Base-by-base conservation (phyloP, 2,113 vertebrate species). In the Tetrax tetrax region DNA sequence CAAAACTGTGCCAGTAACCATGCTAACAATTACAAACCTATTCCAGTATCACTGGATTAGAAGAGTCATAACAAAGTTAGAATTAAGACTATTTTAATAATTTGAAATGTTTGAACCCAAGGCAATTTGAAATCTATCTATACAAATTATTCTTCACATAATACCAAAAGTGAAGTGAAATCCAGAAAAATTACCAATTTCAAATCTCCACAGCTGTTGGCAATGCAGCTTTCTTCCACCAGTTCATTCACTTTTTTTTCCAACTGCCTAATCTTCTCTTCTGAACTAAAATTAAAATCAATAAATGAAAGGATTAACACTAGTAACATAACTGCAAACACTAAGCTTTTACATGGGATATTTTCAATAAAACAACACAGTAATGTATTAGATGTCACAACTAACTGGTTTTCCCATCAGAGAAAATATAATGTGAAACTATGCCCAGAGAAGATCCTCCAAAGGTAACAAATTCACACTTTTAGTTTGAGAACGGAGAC, bases 171-270 rank as follows among this genome's bases (percentile, higher is more conserved):
- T 48, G 1, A 89, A 75, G 43, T 25, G 27, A 92, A 96, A 95
- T 38, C 7, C 35, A 87, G 51, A 48, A 87, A 86, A 95, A 98
- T 96, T 96, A 99, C 99, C 99, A 98, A 96, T 90, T 99, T 99
- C 85, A 99, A 96, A 94, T 99, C 98, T 90, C 99, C 99, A 76
- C 82, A 97, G 93, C 98, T 98, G 86, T 98, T 98, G 23, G 99
- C 99, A 95, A 99, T 96, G 96, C 99, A 99, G 97, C 99, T 99
- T 98, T 99, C 99, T 97, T 99, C 98, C 82, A 99, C 98, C 93
- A 99, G 96, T 64, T 99, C 99, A 76, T 99, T 99, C 65, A 99
- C 99, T 97, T 98, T 99, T 98, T 99, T 99, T 97, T 99, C 99
- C 96, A 99, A 94, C 60, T 99, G 99, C 97, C 98, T 99, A 87